Percentiles rank a stretch among this genome's conserved stretches.
phyloP scores from a whole-genome alignment of 2,113 vertebrate genomes.

The Pyxicephalus adspersus region DNA sequence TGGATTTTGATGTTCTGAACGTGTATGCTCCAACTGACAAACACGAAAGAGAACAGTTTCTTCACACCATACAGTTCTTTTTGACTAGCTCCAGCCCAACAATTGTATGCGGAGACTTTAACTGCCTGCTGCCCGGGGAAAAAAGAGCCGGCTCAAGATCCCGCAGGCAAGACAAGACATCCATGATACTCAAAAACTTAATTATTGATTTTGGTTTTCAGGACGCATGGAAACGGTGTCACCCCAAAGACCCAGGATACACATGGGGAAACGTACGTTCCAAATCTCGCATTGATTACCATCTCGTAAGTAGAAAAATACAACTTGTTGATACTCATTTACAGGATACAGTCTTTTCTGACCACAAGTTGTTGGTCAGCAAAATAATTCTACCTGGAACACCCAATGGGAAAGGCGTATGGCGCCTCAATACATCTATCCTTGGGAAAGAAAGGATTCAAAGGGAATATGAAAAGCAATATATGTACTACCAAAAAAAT shows the following conservation, averaged over 20 bases:
- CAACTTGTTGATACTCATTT: not conserved
- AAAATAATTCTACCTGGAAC: not conserved
- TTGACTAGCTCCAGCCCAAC: not conserved
- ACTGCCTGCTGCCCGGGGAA: too few species aligned
- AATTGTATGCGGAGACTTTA: too few species aligned
- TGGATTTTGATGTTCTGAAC: not conserved
- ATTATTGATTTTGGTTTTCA: not conserved
- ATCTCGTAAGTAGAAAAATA: not conserved
- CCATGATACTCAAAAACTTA: not conserved
- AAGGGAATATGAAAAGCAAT: too few species aligned
- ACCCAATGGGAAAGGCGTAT: not conserved
- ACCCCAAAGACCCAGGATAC: not conserved
- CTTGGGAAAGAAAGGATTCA: too few species aligned
- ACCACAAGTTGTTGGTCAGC: not conserved
- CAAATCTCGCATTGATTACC: not conserved
- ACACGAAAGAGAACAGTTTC: not conserved
- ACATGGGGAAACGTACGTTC: not conserved
- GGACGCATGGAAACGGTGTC: not conserved
- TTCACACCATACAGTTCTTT: not conserved
- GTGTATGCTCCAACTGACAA: not conserved
- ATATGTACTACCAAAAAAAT: not conserved
- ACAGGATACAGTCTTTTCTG: not conserved
- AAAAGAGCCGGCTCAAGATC: not conserved
- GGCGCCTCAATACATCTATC: not conserved
- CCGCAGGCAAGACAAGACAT: not conserved